Base-by-base conservation (phyloP, 2,797 vertebrate genomes). In the Tokudaia muenninki region DNA sequence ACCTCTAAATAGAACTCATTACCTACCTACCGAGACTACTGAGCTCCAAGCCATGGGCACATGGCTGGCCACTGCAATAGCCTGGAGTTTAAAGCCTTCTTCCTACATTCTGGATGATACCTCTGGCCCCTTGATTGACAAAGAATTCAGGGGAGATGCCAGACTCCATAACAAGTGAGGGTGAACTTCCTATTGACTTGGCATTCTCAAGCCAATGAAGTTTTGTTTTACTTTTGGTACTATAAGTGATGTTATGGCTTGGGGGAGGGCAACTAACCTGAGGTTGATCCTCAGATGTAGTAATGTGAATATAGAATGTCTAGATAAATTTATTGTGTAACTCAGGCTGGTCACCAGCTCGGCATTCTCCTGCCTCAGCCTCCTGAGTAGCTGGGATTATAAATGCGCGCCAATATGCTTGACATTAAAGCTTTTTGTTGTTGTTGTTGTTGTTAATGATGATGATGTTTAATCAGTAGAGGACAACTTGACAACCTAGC, bases 211-310 rank as follows among this genome's bases (percentile, higher is more conserved):
- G 55, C 50, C 84, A n/a, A 94, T 37, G 17, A 82, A 3, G 19
- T 59, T 83, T 90, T 21, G 24, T 80, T 94, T 94, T 52, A 55
- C 26, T 61, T 96, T 90, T 82, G 65, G 31, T 83, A 77, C 84
- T 47, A 19, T 34, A 72, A 89, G 83, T 77, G 14, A 9, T 94
- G 41, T 24, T 57, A 5, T 67, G 47, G 26, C 2, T 41, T 96
- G 34, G 41, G 8, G 12, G 16, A 7, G 19, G 21, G 14, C 84
- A 72, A 90, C 52, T 90, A 47, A 75, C 11, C 3, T 82, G 47
- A 89, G 95, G 75, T 63, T 88, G 50, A 31, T 59, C 87, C 8
- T 17, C 44, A 83, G 63, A 94, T 89, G 61, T 91, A 94, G 37
- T 50, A 87, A 57, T 55, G 24, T 41, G 74, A 74, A 74, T 31